Conservation (phyloP, 2,113 vertebrate genomes). For the Epinephelus lanceolatus region DNA sequence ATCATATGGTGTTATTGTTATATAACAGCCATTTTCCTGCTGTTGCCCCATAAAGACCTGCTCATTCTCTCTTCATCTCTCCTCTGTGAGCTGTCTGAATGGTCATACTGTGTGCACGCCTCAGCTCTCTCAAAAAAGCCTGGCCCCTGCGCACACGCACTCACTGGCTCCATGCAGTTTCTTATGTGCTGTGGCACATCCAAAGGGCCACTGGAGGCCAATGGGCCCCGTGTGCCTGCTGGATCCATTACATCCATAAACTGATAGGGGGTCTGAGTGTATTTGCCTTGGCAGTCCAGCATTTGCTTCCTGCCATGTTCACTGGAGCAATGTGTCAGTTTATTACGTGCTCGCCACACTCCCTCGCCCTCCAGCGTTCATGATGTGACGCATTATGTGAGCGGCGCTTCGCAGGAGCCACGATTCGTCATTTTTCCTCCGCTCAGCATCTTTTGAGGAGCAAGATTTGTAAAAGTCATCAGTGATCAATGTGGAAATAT, state of each 20-base stretch:
- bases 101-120: constrained; percentile 21
- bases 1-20: constrained; percentile 38
- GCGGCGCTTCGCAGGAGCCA: constrained; percentile 14
- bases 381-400: constrained; percentile 42
- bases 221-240: constrained; percentile 52
- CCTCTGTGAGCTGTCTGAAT: constrained; percentile 52
- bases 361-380: constrained; percentile 38
- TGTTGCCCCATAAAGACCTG: constrained; percentile 36
- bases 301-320: constrained; percentile 71
- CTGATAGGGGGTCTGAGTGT: constrained; percentile 56
- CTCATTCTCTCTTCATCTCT: constrained; percentile 31
- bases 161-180: constrained; percentile 17
- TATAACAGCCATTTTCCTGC: constrained; percentile 38
- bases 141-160: neutral
- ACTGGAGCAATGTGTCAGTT: constrained; percentile 64
- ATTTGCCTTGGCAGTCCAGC: constrained; percentile 67
- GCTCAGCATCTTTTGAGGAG: constrained; percentile 53
- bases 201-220: constrained; percentile 54
- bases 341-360: constrained; percentile 29
- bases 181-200: constrained; percentile 42
- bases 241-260: constrained; percentile 71
- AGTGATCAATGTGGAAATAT: constrained; percentile 41
- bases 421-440: constrained; percentile 30
- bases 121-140: constrained; percentile 36
- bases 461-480: constrained; percentile 48